These are phyloP conservation scores for Adelosebastes latens DNA, from an alignment of 2,797 vertebrate species.

Conservation along the genomic window DNA sequence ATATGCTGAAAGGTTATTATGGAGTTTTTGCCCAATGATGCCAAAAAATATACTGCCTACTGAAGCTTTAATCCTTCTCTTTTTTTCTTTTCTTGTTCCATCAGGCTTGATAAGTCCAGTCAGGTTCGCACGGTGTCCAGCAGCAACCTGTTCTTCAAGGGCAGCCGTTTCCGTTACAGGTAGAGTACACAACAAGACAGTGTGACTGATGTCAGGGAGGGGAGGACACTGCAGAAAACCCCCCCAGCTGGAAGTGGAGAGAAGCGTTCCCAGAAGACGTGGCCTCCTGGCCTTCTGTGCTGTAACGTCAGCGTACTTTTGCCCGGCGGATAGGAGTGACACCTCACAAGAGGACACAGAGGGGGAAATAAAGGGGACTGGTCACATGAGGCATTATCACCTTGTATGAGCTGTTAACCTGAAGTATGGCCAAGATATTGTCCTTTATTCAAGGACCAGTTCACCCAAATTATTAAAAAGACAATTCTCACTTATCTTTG, in stretches of 20 bases:
- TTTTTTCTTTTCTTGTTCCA: neutral
- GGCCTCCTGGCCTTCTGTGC: constrained; percentile 54
- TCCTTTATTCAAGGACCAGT: constrained; percentile 7
- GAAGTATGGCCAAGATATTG: neutral
- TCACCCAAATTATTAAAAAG: neutral
- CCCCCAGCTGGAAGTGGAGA: constrained; percentile 39
- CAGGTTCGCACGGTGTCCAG: constrained; percentile 97
- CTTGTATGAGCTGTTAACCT: constrained; percentile 1
- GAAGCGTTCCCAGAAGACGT: constrained; percentile 46
- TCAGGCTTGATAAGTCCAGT: constrained; percentile 96
- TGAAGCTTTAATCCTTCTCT: neutral
- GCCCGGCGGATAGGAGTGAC: constrained; percentile 42
- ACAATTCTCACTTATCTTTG: neutral
- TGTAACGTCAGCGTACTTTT: constrained; percentile 36
- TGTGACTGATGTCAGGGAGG: constrained; percentile 58
- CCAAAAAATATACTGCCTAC: neutral
- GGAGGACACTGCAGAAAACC: constrained; percentile 45
- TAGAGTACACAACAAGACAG: constrained; percentile 62
- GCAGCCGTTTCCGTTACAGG: constrained; percentile 98
- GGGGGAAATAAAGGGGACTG: constrained; percentile 17
- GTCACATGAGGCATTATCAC: constrained; percentile 35
- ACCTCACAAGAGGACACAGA: constrained; percentile 45
- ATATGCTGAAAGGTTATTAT: too few species aligned
- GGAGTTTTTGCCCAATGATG: too few species aligned
- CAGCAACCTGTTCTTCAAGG: constrained; percentile 99